These are phyloP conservation scores for Gymnodraco acuticeps DNA, from an alignment of 2,797 vertebrate genomes.

Conservation along the genomic window DNA sequence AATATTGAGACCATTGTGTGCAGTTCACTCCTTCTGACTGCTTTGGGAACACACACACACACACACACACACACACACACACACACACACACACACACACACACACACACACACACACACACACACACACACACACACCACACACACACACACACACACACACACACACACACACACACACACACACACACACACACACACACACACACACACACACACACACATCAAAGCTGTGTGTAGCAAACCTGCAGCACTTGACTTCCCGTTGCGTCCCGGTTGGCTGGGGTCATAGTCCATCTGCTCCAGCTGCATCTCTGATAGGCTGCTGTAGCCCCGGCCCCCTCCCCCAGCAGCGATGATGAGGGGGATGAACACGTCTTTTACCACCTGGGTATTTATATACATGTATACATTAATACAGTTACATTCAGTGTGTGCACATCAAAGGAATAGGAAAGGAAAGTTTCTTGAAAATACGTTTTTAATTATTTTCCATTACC, in stretches of 20 bases:
- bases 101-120: background rate
- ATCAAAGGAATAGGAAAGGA: background rate
- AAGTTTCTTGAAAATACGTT: background rate
- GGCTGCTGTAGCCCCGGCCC: conserved; percentile 94
- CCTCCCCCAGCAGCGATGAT: conserved; percentile 96
- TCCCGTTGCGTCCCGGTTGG: conserved; percentile 91
- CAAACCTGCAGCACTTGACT: conserved; percentile 93
- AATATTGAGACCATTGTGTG: too few species aligned
- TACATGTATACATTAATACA: background rate
- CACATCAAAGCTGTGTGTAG: background rate
- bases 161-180: background rate
- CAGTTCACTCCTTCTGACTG: too few species aligned
- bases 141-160: background rate
- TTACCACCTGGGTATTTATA: conserved; percentile 87
- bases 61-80: background rate
- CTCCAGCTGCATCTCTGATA: conserved; percentile 88
- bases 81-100: background rate
- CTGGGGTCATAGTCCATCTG: conserved; percentile 90
- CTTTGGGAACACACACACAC: background rate
- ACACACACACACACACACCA: background rate
- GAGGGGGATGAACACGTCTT: conserved; percentile 87
- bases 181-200: background rate
- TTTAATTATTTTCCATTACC: background rate
- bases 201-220: background rate
- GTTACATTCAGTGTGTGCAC: conserved; percentile 1